phyloP scores from a whole-genome alignment of 2,797 vertebrate genomes.

The Myripristis jacobus region DNA sequence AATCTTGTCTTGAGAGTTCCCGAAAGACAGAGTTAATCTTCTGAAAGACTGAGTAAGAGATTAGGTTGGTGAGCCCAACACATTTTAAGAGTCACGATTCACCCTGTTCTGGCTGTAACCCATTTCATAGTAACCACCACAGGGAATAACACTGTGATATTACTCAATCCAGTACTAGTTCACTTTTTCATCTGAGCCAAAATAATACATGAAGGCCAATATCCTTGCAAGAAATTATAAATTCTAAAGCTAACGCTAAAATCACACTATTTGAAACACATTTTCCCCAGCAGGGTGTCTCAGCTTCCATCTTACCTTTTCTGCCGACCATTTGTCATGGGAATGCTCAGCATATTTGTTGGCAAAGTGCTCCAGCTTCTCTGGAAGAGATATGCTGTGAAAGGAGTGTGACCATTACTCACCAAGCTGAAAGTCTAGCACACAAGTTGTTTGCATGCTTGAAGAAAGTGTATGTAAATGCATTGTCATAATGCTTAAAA shows the following conservation, averaged over 20 bases:
- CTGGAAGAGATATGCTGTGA: constrained; percentile 92
- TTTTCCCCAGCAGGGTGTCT: constrained; percentile 3
- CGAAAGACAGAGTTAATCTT: constrained; percentile 20
- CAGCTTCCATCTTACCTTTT: constrained; percentile 89
- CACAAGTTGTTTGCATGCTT: constrained; percentile 6
- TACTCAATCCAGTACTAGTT: neutral
- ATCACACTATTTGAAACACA: constrained; percentile 19
- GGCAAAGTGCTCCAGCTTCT: constrained; percentile 94
- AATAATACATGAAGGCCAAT: neutral
- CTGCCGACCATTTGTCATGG: constrained; percentile 97
- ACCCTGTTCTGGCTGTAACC: constrained; percentile 46
- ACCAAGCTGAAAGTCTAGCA: neutral
- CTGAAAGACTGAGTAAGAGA: constrained; percentile 34
- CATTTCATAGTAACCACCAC: too few species aligned
- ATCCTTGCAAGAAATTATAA: neutral
- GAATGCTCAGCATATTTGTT: constrained; percentile 96
- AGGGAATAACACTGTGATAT: constrained; percentile 11
- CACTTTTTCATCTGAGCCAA: neutral
- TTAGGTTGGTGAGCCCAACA: constrained; percentile 26
- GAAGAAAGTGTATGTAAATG: constrained; percentile 13
- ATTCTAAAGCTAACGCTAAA: neutral
- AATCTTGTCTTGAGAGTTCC: constrained; percentile 1
- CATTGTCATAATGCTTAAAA: neutral
- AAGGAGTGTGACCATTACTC: constrained; percentile 27
- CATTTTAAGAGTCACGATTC: constrained; percentile 27